These are phyloP conservation scores for Deilephila elpenor DNA, from an alignment of 2,888 invertebrate genomes.

Conservation along the genomic window DNA sequence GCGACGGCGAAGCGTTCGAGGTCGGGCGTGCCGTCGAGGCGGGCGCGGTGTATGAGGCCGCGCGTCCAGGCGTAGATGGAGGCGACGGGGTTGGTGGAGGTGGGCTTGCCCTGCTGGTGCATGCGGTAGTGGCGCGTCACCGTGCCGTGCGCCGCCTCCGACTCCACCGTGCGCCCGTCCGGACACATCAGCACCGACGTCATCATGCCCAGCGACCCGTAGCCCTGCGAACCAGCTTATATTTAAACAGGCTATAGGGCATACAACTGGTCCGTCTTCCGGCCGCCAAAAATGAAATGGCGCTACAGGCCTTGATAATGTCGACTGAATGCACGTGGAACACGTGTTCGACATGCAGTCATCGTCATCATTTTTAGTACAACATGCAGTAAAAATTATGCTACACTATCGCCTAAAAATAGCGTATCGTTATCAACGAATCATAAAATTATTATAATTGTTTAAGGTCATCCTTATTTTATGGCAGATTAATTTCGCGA, in stretches of 20 bases:
- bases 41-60: constrained; percentile 92
- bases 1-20: constrained; percentile 88
- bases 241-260: too few relatives aligned
- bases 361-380: too few relatives aligned
- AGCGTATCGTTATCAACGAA: too few relatives aligned
- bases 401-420: too few relatives aligned
- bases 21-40: constrained; percentile 90
- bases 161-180: constrained; percentile 92
- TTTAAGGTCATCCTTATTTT: background rate
- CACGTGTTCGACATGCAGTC: too few relatives aligned
- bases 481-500: background rate
- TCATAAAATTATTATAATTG: too few relatives aligned
- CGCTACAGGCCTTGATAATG: too few relatives aligned
- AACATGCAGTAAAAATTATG: too few relatives aligned
- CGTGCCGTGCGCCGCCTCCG: constrained; percentile 96
- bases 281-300: too few relatives aligned
- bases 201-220: constrained; percentile 95
- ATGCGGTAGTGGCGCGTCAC: constrained; percentile 95
- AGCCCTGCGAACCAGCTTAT: constrained; percentile 70
- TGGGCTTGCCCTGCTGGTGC: constrained; percentile 93
- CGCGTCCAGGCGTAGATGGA: constrained; percentile 97
- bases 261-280: too few relatives aligned
- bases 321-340: too few relatives aligned
- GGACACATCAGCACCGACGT: constrained; percentile 95
- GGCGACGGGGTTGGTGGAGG: constrained; percentile 96